Base-by-base conservation (phyloP, 2,797 vertebrate species). In the Siniperca undulata region DNA sequence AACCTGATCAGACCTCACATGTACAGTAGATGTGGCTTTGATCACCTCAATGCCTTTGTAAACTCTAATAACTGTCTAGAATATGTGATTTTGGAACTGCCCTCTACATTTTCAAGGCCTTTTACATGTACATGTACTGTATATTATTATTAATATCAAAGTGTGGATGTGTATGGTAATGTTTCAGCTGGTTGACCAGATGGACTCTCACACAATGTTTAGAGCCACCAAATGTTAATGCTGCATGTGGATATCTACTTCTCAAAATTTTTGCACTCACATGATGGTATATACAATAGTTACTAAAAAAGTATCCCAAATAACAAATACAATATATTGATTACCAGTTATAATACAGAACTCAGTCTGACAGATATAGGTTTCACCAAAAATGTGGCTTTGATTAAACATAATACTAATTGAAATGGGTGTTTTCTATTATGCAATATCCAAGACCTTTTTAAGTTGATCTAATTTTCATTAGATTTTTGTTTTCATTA, bases 31-130 rank as follows among this genome's bases (percentile, higher is more conserved):
- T 84, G 90, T 93, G 93, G 92, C 92, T 95, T 93, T 93, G 93
- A 93, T 93, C 93, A 94, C 95, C 94, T 95, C 94, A 94, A 95
- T 95, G 95, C 95, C 95, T 95, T 95, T 90, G 89, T 86, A 86
- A 67, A 80, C 73, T 89, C 76, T 74, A 79, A 87, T 78, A 86
- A 83, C 71, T 62, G 76, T 91, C 68, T 75, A 87, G 44, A 89
- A 88, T 70, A 83, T 80, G 78, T 89, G 80, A 87, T 83, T 91
- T 87, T 81, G 65, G 80, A 91, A 83, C 60, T 65, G 62, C 78
- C 62, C 87, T 81, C 68, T 61, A 87, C 87, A 90, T 91, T 91
- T 92, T 87, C 82, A 92, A 94, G 86, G 94, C 90, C 92, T 95
- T 95, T 93, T 87, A 89, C 78, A 81, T 91, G 87, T 90, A 92